Conservation (phyloP, 53 echinoderm and acorn worm species). For the Patiria pectinifera region DNA sequence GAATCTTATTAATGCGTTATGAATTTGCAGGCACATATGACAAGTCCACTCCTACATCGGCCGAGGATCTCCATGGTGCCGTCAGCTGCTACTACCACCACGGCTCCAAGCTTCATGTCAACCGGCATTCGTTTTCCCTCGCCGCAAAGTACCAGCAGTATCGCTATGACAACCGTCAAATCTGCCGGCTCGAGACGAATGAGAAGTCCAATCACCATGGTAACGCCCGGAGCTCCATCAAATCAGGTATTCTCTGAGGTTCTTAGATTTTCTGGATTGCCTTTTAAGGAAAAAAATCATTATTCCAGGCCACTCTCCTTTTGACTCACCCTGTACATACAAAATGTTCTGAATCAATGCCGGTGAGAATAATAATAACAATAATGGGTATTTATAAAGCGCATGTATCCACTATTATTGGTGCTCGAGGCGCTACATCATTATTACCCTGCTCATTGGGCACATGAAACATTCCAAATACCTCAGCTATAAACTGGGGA, state of each 20-base stretch:
- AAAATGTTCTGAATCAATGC: no score
- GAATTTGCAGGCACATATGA: slow-evolving; percentile 39
- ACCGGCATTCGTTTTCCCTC: slow-evolving; percentile 74
- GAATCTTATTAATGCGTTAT: not conserved
- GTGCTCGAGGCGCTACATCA: no score
- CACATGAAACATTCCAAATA: no score
- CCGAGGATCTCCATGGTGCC: slow-evolving; percentile 90
- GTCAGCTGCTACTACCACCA: slow-evolving; percentile 37
- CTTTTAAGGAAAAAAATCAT: no score
- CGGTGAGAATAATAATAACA: no score
- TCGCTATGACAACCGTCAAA: slow-evolving; percentile 60
- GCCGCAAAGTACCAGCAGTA: slow-evolving; percentile 55
- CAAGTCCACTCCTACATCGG: slow-evolving; percentile 71
- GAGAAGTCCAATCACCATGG: slow-evolving; percentile 53
- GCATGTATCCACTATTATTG: no score
- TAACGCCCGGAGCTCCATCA: not conserved
- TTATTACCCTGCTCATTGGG: no score
- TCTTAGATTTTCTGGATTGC: not conserved
- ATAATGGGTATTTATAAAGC: no score
- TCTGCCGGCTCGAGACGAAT: slow-evolving; percentile 28
- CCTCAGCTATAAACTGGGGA: no score
- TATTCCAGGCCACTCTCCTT: no score
- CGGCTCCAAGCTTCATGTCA: slow-evolving; percentile 33
- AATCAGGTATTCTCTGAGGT: not conserved
- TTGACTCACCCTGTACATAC: no score